Conservation (phyloP, 2,797 vertebrate species). For the Zalophus californianus region DNA sequence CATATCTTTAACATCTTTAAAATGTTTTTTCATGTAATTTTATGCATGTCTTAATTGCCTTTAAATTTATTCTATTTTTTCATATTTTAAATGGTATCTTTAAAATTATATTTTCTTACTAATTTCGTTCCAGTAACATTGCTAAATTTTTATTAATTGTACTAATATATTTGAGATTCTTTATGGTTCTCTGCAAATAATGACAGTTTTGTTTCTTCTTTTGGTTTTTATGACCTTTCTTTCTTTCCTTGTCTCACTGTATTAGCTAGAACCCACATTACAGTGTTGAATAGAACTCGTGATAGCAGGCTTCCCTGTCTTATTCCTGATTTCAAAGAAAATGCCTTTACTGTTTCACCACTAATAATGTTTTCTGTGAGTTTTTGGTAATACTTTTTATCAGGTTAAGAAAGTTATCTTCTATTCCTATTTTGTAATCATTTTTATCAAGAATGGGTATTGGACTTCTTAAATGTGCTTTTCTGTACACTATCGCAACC, state of each 20-base stretch:
- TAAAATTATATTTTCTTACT: constrained; percentile 30
- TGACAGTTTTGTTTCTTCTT: not conserved
- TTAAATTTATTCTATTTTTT: constrained; percentile 49
- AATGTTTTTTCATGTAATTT: constrained; percentile 43
- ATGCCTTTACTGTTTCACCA: constrained; percentile 25
- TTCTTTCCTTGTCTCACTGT: not conserved
- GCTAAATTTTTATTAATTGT: constrained; percentile 7
- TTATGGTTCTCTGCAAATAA: constrained; percentile 27
- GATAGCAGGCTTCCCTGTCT: not conserved
- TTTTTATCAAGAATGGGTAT: constrained; percentile 6
- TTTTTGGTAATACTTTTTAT: constrained; percentile 28
- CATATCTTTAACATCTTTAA: constrained; percentile 39
- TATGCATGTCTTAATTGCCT: not conserved
- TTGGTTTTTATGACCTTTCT: not conserved
- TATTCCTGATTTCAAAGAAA: constrained; percentile 49
- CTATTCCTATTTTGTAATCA: constrained; percentile 13
- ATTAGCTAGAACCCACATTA: not conserved
- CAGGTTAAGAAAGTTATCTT: constrained; percentile 35
- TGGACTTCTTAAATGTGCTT: constrained; percentile 17
- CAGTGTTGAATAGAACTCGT: not conserved
- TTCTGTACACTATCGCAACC: not conserved
- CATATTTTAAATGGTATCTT: constrained; percentile 16
- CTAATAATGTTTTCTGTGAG: constrained; percentile 1
- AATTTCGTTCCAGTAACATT: not conserved
- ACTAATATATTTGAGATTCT: constrained; percentile 37